Conservation (phyloP, 2,888 invertebrate species). For the Baronia brevicornis region DNA sequence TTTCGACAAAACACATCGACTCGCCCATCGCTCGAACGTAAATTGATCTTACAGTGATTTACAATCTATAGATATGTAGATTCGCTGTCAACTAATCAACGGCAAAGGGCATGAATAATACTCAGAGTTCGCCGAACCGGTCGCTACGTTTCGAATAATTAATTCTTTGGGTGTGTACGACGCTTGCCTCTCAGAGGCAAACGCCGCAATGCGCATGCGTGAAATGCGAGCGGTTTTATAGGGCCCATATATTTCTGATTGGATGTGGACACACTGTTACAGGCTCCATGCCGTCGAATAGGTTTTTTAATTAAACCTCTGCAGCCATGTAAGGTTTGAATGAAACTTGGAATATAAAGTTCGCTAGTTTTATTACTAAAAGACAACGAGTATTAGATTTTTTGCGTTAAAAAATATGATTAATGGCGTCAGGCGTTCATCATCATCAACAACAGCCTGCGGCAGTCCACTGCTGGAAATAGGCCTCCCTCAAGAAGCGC, state of each 20-base stretch:
- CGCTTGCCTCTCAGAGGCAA: slow-evolving; percentile 41
- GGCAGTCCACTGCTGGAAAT: too few species aligned
- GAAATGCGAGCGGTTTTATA: slow-evolving; percentile 46
- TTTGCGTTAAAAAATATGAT: too few species aligned
- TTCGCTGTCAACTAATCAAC: slow-evolving; percentile 37
- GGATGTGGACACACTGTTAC: slow-evolving; percentile 12
- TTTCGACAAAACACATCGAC: slow-evolving; percentile 2
- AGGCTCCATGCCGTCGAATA: too few species aligned
- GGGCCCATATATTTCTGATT: slow-evolving; percentile 29
- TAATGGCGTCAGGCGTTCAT: too few species aligned
- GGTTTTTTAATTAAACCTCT: too few species aligned
- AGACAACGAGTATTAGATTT: too few species aligned
- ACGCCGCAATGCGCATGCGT: slow-evolving; percentile 52
- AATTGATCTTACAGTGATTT: slow-evolving; percentile 16
- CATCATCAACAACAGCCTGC: too few species aligned
- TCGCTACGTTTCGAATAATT: slow-evolving; percentile 56
- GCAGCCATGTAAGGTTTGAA: too few species aligned
- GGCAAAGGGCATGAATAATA: slow-evolving; percentile 40
- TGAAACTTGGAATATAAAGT: too few species aligned
- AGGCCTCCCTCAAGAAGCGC: too few species aligned
- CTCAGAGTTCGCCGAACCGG: slow-evolving; percentile 38
- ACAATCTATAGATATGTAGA: slow-evolving; percentile 20
- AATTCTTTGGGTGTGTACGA: slow-evolving; percentile 62
- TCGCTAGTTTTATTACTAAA: too few species aligned
- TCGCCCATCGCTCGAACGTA: slow-evolving; percentile 1